Evolutionary conservation across 2,113 vertebrate species (phyloP), one percentile per base, ranked within the genome.

Genomic region (Pelvicachromis taeniatus): DNA sequence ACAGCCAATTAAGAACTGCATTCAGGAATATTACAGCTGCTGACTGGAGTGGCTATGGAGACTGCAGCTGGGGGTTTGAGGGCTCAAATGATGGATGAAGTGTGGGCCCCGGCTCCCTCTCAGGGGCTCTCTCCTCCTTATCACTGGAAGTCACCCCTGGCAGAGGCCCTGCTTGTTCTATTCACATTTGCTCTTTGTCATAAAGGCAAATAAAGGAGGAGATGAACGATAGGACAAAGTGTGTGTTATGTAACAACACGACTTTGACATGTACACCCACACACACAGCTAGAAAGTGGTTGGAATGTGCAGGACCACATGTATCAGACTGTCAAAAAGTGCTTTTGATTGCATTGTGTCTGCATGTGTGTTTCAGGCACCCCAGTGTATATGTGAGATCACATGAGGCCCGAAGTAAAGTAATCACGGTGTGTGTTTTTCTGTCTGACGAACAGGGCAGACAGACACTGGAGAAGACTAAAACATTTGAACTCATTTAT

Each of bases 181-280:
- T 86, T 87, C 84, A 85, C 59, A 89, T 94, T 91, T 81, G 83
- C 59, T 89, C 9, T 92, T 87, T 88, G 84, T 92, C 91, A 87
- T 83, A 89, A 73, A 75, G 19, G 10, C 14, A 56, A 73, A 53
- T 16, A 10, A 85, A 81, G 19, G 77, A 85, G 53, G 45, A 42
- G 29, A 81, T 81, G 33, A 75, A 53, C 58, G 63, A 79, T 45
- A 31, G 45, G 35, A 59, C 14, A 61, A 56, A 65, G 52, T 85
- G 81, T 50, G 70, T 23, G 31, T 83, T 87, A 82, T 48, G 21
- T 81, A 89, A 90, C 75, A 56, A 16, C 81, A 45, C 42, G 5
- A 12, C 80, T 80, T 83, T 90, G 83, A 87, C 83, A 81, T 80
- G 35, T 21, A 78, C 29, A 81, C 85, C 31, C 17, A 78, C 45